These are phyloP conservation scores for Porites lobata DNA, from an alignment of 92 coral and sea anemone species.

Conservation along the genomic window DNA sequence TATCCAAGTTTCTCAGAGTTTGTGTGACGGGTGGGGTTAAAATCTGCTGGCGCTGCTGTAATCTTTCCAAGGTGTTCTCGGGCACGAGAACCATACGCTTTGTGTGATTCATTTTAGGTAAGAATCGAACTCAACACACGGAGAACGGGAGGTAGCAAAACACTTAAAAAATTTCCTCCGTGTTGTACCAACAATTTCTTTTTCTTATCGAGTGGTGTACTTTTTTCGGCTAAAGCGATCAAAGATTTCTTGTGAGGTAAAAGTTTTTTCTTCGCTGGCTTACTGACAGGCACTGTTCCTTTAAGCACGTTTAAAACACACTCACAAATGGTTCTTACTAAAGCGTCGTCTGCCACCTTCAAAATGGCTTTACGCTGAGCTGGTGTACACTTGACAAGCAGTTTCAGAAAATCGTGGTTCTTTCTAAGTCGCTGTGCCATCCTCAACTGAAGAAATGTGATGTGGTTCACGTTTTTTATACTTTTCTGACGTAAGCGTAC, in stretches of 20 bases:
- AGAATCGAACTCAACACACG: no score
- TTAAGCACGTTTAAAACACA: slow-evolving; percentile 38
- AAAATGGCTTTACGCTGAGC: slow-evolving; percentile 46
- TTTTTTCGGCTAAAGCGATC: background rate
- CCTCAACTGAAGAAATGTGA: slow-evolving; percentile 23
- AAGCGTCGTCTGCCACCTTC: slow-evolving; percentile 51
- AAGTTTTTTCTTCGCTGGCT: background rate
- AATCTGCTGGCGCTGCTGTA: no score
- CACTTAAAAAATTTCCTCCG: no score
- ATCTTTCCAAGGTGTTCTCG: no score
- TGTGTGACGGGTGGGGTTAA: no score
- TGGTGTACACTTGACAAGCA: slow-evolving; percentile 44
- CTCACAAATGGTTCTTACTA: slow-evolving; percentile 43
- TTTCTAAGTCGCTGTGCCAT: slow-evolving; percentile 61
- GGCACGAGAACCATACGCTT: no score
- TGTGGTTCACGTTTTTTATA: slow-evolving; percentile 16
- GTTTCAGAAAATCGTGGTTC: slow-evolving; percentile 63
- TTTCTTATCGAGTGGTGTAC: background rate
- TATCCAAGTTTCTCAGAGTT: no score
- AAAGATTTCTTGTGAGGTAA: background rate
- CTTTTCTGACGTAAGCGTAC: slow-evolving; percentile 46
- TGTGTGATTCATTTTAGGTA: no score
- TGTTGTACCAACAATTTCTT: background rate
- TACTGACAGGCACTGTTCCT: slow-evolving; percentile 50
- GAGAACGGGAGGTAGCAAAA: slow-evolving; percentile 40